Percentiles rank a stretch among this genome's conserved stretches.
Evolutionary conservation across 2,888 invertebrate species (phyloP).

Genomic region (Spilarctia lutea): DNA sequence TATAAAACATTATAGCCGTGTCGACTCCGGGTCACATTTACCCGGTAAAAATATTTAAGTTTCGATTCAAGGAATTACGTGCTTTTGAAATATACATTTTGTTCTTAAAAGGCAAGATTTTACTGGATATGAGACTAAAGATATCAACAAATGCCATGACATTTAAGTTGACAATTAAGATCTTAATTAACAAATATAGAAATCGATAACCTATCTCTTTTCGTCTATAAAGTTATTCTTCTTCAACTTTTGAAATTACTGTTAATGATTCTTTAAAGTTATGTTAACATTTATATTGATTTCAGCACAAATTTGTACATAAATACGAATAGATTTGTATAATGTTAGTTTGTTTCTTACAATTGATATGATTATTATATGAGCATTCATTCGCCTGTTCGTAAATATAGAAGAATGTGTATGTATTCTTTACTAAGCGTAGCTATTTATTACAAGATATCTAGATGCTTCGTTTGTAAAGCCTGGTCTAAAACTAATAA

Average conservation of each 20-base stretch:
- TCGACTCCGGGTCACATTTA: constrained; percentile 66
- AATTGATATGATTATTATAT: not conserved
- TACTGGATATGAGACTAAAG: not conserved
- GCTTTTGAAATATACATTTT: constrained; percentile 41
- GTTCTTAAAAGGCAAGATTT: constrained; percentile 12
- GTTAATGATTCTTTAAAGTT: too few relatives aligned
- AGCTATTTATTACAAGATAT: not conserved
- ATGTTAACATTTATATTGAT: not conserved
- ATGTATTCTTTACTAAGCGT: not conserved
- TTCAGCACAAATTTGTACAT: not conserved
- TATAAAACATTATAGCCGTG: constrained; percentile 81
- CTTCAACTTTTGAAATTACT: too few relatives aligned
- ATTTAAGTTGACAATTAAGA: not conserved
- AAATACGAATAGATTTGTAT: not conserved
- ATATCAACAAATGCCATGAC: not conserved
- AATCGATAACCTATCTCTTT: not conserved
- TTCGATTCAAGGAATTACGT: constrained; percentile 42
- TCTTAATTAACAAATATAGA: not conserved
- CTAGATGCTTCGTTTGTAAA: too few relatives aligned
- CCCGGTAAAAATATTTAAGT: constrained; percentile 55
- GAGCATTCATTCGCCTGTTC: too few relatives aligned
- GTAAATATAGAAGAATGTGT: too few relatives aligned
- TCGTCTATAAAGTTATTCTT: not conserved
- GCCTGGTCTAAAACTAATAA: too few relatives aligned
- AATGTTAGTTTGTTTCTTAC: not conserved